phyloP scores from a whole-genome alignment of 2,888 invertebrate genomes.

The Eupithecia exiguata region DNA sequence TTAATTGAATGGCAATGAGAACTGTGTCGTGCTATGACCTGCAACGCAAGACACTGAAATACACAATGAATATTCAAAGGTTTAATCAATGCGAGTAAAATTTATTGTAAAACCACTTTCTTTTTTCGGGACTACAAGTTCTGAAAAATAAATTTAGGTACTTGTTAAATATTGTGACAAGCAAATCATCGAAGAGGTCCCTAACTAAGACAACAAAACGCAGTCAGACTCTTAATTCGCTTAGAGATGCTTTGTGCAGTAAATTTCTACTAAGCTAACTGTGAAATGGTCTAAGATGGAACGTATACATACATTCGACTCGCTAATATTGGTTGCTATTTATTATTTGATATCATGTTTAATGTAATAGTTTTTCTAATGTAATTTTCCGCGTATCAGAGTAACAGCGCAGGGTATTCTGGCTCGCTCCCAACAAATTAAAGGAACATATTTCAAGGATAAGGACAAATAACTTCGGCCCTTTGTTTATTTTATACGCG shows the following conservation, averaged over 20 bases:
- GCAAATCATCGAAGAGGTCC: background rate
- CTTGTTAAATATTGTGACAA: background rate
- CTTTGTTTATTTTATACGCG: constrained; percentile 4
- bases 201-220: background rate
- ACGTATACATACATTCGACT: background rate
- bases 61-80: background rate
- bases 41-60: background rate
- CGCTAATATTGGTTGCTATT: background rate
- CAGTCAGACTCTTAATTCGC: background rate
- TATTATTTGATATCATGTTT: background rate
- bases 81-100: background rate
- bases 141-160: background rate
- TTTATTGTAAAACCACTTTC: background rate
- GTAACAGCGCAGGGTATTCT: constrained; percentile 42
- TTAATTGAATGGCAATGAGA: constrained; percentile 31
- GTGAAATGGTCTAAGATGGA: background rate
- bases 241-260: background rate
- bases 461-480: constrained; percentile 37
- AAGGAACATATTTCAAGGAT: constrained; percentile 64
- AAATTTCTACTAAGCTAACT: background rate
- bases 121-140: background rate
- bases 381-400: background rate
- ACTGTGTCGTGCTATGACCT: constrained; percentile 24
- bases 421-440: constrained; percentile 60
- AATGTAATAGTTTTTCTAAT: constrained; percentile 3